Percentiles rank a stretch among this genome's conserved stretches.
phyloP scores from a whole-genome alignment of 2,888 invertebrate species.

The Morpho helenor region DNA sequence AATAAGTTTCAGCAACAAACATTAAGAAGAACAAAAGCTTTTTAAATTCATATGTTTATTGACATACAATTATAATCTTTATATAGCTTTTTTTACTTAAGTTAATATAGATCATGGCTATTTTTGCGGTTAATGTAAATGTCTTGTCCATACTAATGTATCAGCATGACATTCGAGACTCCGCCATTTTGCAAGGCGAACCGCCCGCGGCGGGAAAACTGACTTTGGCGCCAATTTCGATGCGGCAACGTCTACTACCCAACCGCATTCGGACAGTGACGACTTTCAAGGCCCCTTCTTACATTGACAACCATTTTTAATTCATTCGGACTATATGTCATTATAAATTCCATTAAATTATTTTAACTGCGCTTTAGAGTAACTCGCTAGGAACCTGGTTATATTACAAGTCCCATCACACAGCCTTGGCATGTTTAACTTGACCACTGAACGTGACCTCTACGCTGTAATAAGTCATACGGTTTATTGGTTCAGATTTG shows the following conservation, averaged over 20 bases:
- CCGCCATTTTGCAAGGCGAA: conserved; percentile 76
- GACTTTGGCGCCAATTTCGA: conserved; percentile 76
- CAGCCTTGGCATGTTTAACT: conserved; percentile 27
- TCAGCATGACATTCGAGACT: conserved; percentile 70
- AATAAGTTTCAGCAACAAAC: too few species aligned
- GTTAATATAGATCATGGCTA: too few species aligned
- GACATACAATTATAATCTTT: too few species aligned
- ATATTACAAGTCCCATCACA: conserved; percentile 33
- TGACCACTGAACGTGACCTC: conserved; percentile 23
- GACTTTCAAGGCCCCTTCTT: conserved; percentile 29
- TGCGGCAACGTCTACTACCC: conserved; percentile 48
- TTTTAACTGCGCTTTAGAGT: conserved; percentile 63
- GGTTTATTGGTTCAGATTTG: conserved; percentile 17
- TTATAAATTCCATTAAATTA: conserved; percentile 64
- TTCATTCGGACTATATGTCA: conserved; percentile 37
- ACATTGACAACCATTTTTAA: conserved; percentile 30
- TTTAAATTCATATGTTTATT: too few species aligned
- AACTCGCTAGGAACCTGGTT: conserved; percentile 37
- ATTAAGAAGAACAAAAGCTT: too few species aligned
- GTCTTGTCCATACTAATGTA: conserved; percentile 52
- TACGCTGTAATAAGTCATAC: conserved; percentile 12
- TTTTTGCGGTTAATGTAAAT: conserved; percentile 20
- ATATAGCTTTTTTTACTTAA: too few species aligned
- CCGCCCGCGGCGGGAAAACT: conserved; percentile 73
- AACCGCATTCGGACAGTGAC: conserved; percentile 41